Evolutionary conservation across 2,113 vertebrate genomes (phyloP), one percentile per base, ranked within the genome.

Genomic region (Pelobates fuscus): DNA sequence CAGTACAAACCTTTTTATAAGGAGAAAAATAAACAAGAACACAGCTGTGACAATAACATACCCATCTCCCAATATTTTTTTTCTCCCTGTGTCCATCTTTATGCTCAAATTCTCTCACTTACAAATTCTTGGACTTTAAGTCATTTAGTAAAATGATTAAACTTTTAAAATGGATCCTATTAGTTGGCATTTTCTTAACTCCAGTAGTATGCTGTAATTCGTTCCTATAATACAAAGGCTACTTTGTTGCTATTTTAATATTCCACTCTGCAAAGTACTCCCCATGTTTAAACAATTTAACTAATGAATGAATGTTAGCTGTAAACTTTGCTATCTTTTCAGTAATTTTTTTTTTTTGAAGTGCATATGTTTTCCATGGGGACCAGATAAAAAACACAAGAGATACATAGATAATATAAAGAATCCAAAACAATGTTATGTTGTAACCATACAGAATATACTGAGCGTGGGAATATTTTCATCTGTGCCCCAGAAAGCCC

Each of bases 401-500:
- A 59, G 37, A 59, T 60, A 30, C 15, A 54, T 62, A 62, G 58
- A 63, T 63, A 63, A 63, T 54, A 32, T 7, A 59, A 54, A 75
- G 37, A 67, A 67, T 62, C 37, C 72, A 67, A 25, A 57, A 63
- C 61, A 57, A 54, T 23, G 55, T 37, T 67, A 49, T 25, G 32
- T 21, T 30, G 32, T 59, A 26, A 60, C 18, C 71, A 67, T 75
- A 67, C 64, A 59, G 55, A 59, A 67, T 59, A 55, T 26, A 17
- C 52, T 57, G 43, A 67, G 72, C 72, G 54, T 67, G 72, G 72
- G 64, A 75, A 67, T 24, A 67, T 67, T 67, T 75, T 63, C 63
- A 67, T 75, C 72, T 67, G 71, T 75, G 72, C 72, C 72, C 72
- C 46, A 17, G 15, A 46, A 60, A 32, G 52, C 63, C 37, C 54